phyloP scores from a whole-genome alignment of 2,888 invertebrate species.

The Ethmia dodecea region DNA sequence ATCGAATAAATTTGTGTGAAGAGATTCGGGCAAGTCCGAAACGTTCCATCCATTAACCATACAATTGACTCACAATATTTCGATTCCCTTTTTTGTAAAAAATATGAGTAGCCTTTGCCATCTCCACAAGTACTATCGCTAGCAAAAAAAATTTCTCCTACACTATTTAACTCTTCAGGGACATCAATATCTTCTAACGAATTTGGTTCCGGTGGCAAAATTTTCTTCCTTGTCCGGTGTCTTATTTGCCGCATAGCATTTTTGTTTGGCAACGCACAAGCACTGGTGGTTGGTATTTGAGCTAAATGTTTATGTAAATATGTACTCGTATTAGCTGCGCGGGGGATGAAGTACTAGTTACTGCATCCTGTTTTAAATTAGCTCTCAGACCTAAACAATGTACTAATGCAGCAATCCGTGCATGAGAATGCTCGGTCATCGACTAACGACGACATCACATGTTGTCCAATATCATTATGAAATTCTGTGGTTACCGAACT shows the following conservation, averaged over 20 bases:
- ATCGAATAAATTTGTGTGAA: background rate
- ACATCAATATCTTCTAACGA: background rate
- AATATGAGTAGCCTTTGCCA: background rate
- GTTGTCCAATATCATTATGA: no score
- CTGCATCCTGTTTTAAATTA: background rate
- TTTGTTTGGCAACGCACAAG: background rate
- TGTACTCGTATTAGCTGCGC: background rate
- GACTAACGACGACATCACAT: no score
- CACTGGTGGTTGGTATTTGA: background rate
- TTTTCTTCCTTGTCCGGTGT: background rate
- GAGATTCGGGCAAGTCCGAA: background rate
- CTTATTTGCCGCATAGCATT: background rate
- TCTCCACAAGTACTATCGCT: background rate
- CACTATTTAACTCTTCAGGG: background rate
- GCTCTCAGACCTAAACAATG: background rate
- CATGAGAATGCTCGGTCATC: background rate
- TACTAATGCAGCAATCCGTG: background rate
- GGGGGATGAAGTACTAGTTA: background rate
- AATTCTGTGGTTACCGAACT: no score
- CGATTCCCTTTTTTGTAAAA: background rate
- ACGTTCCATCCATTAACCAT: background rate
- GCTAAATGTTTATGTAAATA: background rate
- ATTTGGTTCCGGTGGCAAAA: background rate
- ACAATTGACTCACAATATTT: background rate
- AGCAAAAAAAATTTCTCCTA: background rate